Base-by-base conservation (phyloP, 2,113 vertebrate genomes). In the Osmerus eperlanus region DNA sequence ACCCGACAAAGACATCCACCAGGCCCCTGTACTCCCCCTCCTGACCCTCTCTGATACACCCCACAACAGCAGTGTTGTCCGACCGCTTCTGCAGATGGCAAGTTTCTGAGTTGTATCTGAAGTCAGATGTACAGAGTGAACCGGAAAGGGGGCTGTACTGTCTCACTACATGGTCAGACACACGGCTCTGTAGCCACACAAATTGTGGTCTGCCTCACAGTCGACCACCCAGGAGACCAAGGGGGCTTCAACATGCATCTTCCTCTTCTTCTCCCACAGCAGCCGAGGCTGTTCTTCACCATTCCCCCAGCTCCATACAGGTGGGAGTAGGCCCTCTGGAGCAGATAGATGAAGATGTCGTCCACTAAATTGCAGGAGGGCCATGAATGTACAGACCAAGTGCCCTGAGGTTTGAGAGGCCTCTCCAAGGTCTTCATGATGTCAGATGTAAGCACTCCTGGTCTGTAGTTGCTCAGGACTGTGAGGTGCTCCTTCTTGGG, bases 71-170 rank as follows among this genome's bases (percentile, higher is more conserved):
- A 16, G 7, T n/a, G 55, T 56, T 0, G 8, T n/a, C 55, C 14
- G 71, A 58, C 9, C 47, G 19, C 52, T 58, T 66, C 16, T 41
- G 53, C 23, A 73, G 28, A 18, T 66, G 63, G 28, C 51, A 71
- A 15, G 25, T 29, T 12, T 58, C 52, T n/a, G 28, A 41, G 41
- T 25, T 70, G 36, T 51, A 14, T 53, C 21, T 28, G 32, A 73
- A 66, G 71, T 66, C 62, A 73, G 29, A n/a, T 71, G 41, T 63
- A 53, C 23, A 71, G 19, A 18, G 18, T 65, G 25, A 72, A 64
- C 9, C 21, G 19, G n/a, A 73, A 73, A 0, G 53, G 64, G 25
- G 25, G 16, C 62, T 65, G 53, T n/a, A 66, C 21, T 28, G 53
- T 74, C 28, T 54, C 70, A 18, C 55, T 19, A 18, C 55, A 56